phyloP scores from a whole-genome alignment of 2,113 vertebrate species.

The Ceyx melanurus region DNA sequence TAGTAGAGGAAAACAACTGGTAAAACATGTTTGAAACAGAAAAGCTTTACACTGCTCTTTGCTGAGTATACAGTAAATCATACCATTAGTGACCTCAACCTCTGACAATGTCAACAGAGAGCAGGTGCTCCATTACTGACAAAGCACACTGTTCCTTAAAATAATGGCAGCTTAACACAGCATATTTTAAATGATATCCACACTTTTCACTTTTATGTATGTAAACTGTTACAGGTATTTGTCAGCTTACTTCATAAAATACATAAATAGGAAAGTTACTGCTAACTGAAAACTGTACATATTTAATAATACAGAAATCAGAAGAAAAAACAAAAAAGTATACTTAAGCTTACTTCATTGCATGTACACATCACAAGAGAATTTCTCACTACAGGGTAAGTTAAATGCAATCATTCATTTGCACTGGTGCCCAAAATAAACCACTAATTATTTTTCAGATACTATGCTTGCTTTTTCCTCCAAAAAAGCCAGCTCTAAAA shows the following conservation, averaged over 20 bases:
- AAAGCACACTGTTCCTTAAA: not conserved
- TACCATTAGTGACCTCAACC: slow-evolving; percentile 53
- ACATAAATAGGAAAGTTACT: not conserved
- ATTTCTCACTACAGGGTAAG: not conserved
- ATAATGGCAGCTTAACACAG: not conserved
- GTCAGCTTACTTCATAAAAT: not conserved
- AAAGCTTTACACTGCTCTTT: slow-evolving; percentile 47
- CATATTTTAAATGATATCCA: not conserved
- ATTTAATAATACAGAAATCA: not conserved
- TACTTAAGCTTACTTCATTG: not conserved
- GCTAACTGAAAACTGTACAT: not conserved
- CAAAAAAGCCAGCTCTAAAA: not conserved
- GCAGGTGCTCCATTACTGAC: slow-evolving; percentile 54
- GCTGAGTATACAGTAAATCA: slow-evolving; percentile 28
- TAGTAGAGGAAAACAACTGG: not conserved
- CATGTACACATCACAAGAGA: not conserved
- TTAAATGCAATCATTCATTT: not conserved
- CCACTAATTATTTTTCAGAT: not conserved
- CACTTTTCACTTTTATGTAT: not conserved
- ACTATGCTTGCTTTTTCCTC: not conserved
- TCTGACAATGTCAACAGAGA: slow-evolving; percentile 69
- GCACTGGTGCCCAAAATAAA: not conserved
- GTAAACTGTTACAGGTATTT: not conserved
- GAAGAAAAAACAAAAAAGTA: not conserved
- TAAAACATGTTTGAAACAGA: not conserved